Conservation (phyloP, 2,797 vertebrate genomes). For the Spheniscus humboldti region DNA sequence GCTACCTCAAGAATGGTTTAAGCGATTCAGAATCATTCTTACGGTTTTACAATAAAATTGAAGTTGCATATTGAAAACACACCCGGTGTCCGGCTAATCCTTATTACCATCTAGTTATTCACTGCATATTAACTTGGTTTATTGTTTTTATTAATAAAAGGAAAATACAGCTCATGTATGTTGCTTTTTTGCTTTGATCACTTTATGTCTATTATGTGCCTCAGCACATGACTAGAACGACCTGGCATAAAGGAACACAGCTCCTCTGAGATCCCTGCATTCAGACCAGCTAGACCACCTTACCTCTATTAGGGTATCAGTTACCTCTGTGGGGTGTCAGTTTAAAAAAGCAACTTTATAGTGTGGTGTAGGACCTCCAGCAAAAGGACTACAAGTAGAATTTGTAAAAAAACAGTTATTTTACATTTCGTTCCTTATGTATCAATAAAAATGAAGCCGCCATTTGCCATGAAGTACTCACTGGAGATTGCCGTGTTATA, state of each 20-base stretch:
- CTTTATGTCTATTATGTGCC: not conserved
- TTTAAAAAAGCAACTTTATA: not conserved
- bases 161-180: not conserved
- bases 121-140: not conserved
- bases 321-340: not conserved
- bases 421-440: not conserved
- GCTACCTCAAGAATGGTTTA: slow-evolving; percentile 1
- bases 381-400: not conserved
- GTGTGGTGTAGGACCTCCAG: not conserved
- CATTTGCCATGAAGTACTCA: not conserved
- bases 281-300: not conserved
- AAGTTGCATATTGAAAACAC: not conserved
- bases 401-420: not conserved
- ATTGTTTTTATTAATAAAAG: not conserved
- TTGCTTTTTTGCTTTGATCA: not conserved
- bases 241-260: not conserved
- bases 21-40: not conserved
- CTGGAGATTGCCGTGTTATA: not conserved
- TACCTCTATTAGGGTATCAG: not conserved
- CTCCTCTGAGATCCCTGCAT: not conserved
- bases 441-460: not conserved
- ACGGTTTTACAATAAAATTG: not conserved
- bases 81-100: not conserved
- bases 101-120: not conserved
- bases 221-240: not conserved